A percentile compares a stretch with the other conserved stretches of the same genome.
These are phyloP conservation scores for Anaspis maculata DNA, from an alignment of 2,888 invertebrate species.

Conservation along the genomic window DNA sequence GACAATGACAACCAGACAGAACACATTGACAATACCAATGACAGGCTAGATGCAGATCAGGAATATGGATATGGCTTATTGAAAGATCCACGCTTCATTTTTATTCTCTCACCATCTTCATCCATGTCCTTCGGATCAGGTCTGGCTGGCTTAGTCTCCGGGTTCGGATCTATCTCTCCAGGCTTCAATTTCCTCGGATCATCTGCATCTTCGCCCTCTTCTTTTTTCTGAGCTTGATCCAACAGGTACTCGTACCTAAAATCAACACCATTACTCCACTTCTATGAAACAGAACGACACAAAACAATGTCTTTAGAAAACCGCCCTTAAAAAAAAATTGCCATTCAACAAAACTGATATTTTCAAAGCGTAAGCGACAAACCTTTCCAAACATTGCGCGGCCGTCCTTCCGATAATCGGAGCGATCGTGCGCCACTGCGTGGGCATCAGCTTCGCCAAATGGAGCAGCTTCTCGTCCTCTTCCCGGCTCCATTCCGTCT, in stretches of 20 bases:
- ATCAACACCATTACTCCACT: too few species aligned
- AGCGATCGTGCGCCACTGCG: slow-evolving; percentile 99
- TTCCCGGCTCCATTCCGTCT: slow-evolving; percentile 99
- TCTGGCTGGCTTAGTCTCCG: slow-evolving; percentile 97
- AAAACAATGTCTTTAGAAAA: too few species aligned
- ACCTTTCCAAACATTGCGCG: slow-evolving; percentile 96
- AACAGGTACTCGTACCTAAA: slow-evolving; percentile 92
- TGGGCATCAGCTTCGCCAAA: slow-evolving; percentile 97
- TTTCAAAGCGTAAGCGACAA: too few species aligned
- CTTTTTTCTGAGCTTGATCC: slow-evolving; percentile 89
- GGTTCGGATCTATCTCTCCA: slow-evolving; percentile 99
- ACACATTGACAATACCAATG: too few species aligned
- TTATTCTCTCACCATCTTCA: slow-evolving; percentile 86
- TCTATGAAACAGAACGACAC: too few species aligned
- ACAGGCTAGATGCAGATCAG: too few species aligned
- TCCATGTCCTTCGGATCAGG: slow-evolving; percentile 99
- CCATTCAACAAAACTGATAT: too few species aligned
- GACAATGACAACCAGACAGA: too few species aligned
- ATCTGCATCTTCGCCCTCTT: slow-evolving; percentile 89
- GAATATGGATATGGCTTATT: neutral
- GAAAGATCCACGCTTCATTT: slow-evolving; percentile 1
- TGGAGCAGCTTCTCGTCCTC: slow-evolving; percentile 98
- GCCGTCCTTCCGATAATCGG: slow-evolving; percentile 98
- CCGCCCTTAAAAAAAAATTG: too few species aligned
- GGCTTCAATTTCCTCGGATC: slow-evolving; percentile 97